A percentile compares a stretch with the other conserved stretches of the same genome.
These are phyloP conservation scores for Tupaia chinensis DNA, from an alignment of 2,113 vertebrate genomes.

Conservation along the genomic window DNA sequence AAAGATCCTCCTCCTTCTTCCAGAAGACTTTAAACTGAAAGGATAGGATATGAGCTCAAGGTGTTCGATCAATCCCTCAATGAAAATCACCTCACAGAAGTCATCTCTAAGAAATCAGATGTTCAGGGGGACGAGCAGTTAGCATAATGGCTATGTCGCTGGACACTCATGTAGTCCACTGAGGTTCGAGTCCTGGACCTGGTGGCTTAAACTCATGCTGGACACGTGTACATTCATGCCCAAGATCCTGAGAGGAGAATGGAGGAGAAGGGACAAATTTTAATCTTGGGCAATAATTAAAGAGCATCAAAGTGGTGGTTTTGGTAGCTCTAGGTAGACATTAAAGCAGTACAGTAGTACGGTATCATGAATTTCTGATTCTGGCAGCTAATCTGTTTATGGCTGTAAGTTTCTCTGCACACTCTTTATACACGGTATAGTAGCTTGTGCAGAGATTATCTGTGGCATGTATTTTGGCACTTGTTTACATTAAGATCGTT, in stretches of 20 bases:
- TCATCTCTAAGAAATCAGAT: neutral
- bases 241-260: too few relatives aligned
- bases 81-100: neutral
- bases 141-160: too few relatives aligned
- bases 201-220: too few relatives aligned
- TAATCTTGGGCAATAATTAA: neutral
- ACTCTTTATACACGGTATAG: neutral
- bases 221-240: too few relatives aligned
- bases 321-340: neutral
- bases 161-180: too few relatives aligned
- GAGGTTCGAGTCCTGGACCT: too few relatives aligned
- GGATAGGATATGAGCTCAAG: neutral
- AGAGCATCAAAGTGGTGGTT: neutral
- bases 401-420: neutral
- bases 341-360: neutral
- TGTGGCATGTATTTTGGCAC: neutral
- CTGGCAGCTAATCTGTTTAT: neutral
- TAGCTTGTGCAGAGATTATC: neutral
- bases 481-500: constrained; percentile 17
- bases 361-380: neutral
- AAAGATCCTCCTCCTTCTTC: neutral
- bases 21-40: neutral
- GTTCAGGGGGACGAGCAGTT: neutral
- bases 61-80: neutral
- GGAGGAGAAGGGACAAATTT: neutral